Evolutionary conservation across 2,888 invertebrate species (phyloP), one percentile per base, ranked within the genome.

Genomic region (Meta bourneti): DNA sequence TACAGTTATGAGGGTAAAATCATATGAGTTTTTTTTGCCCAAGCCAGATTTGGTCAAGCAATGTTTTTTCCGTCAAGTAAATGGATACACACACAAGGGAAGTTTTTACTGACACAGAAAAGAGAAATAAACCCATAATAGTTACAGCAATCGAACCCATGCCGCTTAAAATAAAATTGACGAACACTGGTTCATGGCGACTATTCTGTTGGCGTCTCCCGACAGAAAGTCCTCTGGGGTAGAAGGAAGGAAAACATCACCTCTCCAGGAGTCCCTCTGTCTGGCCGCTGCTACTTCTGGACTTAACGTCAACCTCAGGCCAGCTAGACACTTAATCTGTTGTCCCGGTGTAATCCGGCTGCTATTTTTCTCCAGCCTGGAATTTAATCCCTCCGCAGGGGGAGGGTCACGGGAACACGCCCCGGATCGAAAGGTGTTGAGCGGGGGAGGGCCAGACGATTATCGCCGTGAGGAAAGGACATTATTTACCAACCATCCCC

Each of bases 241-340:
- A 61, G 11, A 77, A 19, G 20, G 54, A 20, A 61, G 13, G 11
- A 52, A 54, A 20, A 79, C 16, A 79, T 34, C 79, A 61, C 19
- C 13, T 20, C 34, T 16, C 13, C 9, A 79, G 34, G 34, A 34
- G 34, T 34, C 34, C 34, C 79, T 11, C 8, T 78, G 52, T 4
- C 52, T 19, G 9, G 61, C 6, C n/a, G 16, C 49, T 51, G 20
- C 79, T n/a, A 13, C 51, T 20, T 61, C n/a, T 4, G 77, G 81
- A 77, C 82, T 89, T 89, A 89, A 70, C 61, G 89, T 89, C 89
- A 89, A 20, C 16, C n/a, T 34, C 82, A 83, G n/a, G 69, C 51
- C 69, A 70, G 8, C 82, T 77, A 70, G 71, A 78, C 82, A 8
- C 54, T 20, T 80, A 85, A 85, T 85, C 85, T 77, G 34, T 34